phyloP scores from a whole-genome alignment of 2,113 vertebrate genomes.

The Hymenochirus boettgeri region DNA sequence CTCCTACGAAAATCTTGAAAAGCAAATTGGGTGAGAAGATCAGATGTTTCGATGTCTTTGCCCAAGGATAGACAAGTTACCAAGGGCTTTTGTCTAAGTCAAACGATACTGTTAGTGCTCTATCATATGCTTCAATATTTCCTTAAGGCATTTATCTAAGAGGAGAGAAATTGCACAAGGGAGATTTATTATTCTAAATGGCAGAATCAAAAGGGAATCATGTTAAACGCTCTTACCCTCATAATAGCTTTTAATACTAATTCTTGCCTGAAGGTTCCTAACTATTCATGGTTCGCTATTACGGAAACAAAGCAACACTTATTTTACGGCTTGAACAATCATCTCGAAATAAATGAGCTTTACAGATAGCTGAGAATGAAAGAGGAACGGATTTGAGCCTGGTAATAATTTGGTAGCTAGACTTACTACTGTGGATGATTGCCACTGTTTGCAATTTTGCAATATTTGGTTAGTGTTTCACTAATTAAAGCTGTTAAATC shows the following conservation, averaged over 20 bases:
- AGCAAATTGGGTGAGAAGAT: constrained; percentile 48
- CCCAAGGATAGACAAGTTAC: constrained; percentile 58
- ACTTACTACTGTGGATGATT: constrained; percentile 63
- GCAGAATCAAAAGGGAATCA: constrained; percentile 78
- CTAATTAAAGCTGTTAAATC: constrained; percentile 59
- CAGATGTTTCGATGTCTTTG: constrained; percentile 61
- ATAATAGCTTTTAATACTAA: constrained; percentile 86
- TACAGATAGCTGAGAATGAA: constrained; percentile 60
- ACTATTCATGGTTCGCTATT: constrained; percentile 70
- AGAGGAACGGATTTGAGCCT: constrained; percentile 62
- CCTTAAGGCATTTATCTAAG: constrained; percentile 57
- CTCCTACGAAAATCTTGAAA: constrained; percentile 44
- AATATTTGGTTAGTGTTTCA: constrained; percentile 60
- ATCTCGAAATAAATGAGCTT: constrained; percentile 67
- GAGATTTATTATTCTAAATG: constrained; percentile 80
- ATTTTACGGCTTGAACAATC: constrained; percentile 56
- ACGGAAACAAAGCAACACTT: constrained; percentile 64
- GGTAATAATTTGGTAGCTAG: constrained; percentile 68
- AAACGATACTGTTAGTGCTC: constrained; percentile 57
- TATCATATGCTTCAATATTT: constrained; percentile 58
- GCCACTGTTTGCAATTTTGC: constrained; percentile 64
- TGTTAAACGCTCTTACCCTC: constrained; percentile 85
- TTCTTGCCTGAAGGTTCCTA: constrained; percentile 85
- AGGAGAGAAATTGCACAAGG: constrained; percentile 72
- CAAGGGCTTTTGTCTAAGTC: constrained; percentile 49